Base-by-base conservation (phyloP, 2,797 vertebrate genomes). In the Pogoniulus pusillus region DNA sequence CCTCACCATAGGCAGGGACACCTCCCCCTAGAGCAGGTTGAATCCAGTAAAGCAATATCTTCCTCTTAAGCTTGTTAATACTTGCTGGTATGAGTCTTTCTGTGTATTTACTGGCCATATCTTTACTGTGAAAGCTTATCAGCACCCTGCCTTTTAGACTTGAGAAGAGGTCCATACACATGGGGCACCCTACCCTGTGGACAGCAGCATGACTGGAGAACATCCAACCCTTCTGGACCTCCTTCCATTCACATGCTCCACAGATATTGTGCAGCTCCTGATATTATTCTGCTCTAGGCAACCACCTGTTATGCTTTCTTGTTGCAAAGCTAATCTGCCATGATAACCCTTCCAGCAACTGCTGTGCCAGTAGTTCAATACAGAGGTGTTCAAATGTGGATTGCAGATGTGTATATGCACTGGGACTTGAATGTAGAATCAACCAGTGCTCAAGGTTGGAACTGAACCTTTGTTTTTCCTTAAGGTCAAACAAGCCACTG, bases 271-370 rank as follows among this genome's bases (percentile, higher is more conserved):
- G 63, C 60, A 76, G 53, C 43, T 90, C 37, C 69, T 59, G 75
- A 90, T 85, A 79, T 95, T 94, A 95, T 87, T 77, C 90, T 86
- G 64, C 87, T 69, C 80, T 59, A 41, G 89, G 92, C 82, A 95
- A 81, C 79, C 58, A 87, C 90, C 82, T 89, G 37, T 92, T 79
- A 32, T 3, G 51, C 16, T 68, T 69, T 77, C 84, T 70, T 85
- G 84, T 78, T 66, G 39, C 66, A 89, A 79, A 84, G 39, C 68
- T 74, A 47, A 32, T 51, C 71, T 95, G 63, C 82, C 69, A 84
- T 85, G 83, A 87, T 88, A 95, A 94, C 83, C 47, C 58, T 77
- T 80, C 54, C 72, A 81, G 69, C 24, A 79, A 59, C 34, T 62
- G 65, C 22, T 0, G 2, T 9, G 39, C 34, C 2, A 1, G 59